Evolutionary conservation across 2,113 vertebrate species (phyloP).

Genomic region (Bubalus kerabau): DNA sequence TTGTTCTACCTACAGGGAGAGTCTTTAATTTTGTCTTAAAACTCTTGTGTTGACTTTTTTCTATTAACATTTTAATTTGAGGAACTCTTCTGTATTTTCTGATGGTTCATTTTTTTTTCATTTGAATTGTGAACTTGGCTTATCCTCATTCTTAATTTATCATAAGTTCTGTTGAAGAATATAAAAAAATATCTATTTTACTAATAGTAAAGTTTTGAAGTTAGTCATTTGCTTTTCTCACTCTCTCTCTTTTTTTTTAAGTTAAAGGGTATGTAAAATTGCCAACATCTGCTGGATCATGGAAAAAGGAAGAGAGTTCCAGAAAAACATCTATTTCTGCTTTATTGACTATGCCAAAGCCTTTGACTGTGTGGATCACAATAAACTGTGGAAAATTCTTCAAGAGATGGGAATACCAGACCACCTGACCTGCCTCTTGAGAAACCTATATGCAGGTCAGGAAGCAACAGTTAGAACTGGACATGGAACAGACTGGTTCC

Average conservation of each 20-base stretch:
- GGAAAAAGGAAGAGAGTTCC: too few species aligned
- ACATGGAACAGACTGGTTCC: too few species aligned
- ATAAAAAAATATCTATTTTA: not conserved
- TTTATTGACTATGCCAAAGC: too few species aligned
- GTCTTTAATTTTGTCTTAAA: not conserved
- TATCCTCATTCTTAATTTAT: not conserved
- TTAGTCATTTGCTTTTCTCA: not conserved
- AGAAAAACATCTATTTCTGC: too few species aligned
- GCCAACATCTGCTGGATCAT: too few species aligned
- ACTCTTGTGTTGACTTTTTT: not conserved
- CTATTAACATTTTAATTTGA: not conserved
- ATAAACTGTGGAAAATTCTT: too few species aligned
- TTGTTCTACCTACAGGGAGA: not conserved
- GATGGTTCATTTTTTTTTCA: not conserved
- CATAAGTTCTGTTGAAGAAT: not conserved
- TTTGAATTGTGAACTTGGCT: not conserved
- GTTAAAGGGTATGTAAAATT: not conserved
- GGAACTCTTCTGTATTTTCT: not conserved
- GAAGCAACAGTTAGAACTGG: too few species aligned
- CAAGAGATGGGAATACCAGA: too few species aligned
- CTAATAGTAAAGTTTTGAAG: not conserved
- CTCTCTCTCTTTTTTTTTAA: not conserved
- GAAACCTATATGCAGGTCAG: too few species aligned
- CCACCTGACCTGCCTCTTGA: too few species aligned
- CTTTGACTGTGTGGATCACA: too few species aligned